Evolutionary conservation across 2,113 vertebrate genomes (phyloP), one percentile per base, ranked within the genome.

Genomic region (Tragelaphus imberbis): DNA sequence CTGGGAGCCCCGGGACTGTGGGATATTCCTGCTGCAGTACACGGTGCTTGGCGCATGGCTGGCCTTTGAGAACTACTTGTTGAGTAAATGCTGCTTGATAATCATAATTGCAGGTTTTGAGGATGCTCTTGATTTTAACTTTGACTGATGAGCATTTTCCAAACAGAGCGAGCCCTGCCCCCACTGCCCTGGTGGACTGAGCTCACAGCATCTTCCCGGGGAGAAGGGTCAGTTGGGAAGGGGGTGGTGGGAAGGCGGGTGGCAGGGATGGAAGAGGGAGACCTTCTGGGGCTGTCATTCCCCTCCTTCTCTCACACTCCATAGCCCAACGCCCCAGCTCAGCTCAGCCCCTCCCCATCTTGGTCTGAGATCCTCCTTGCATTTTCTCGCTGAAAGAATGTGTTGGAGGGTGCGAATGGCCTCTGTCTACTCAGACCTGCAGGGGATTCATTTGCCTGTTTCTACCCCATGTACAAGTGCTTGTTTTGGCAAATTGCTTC

Each of bases 311-410:
- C 2, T 10, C 6, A 25, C 4, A 4, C 1, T 6, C 12, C 4
- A 0, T 0, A 6, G 33, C 27, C 23, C 0, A 1, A 4, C 19
- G 33, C 55, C 55, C 75, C 56, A 28, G 1, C n/a, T 12, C 56
- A 27, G 21, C 88, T 53, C n/a, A 56, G 93, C 55, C 71, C 30
- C 55, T 53, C 28, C 51, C 59, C 36, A 25, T 49, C 47, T 28
- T 55, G n/a, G n/a, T 40, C 71, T 5, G 44, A 86, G 58, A 7
- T 16, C 51, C 21, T 5, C 30, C 7, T 63, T 75, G 36, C 51
- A 49, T 77, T 56, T 27, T 63, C 36, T 49, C 61, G n/a, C 47
- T 47, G 36, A 3, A 85, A 63, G 65, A 21, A 17, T 2, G 23
- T 15, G 59, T 25, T 19, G 2, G 30, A 65, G 49, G 25, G 40